phyloP scores from a whole-genome alignment of 2,888 invertebrate species.

The Colostygia pectinataria region DNA sequence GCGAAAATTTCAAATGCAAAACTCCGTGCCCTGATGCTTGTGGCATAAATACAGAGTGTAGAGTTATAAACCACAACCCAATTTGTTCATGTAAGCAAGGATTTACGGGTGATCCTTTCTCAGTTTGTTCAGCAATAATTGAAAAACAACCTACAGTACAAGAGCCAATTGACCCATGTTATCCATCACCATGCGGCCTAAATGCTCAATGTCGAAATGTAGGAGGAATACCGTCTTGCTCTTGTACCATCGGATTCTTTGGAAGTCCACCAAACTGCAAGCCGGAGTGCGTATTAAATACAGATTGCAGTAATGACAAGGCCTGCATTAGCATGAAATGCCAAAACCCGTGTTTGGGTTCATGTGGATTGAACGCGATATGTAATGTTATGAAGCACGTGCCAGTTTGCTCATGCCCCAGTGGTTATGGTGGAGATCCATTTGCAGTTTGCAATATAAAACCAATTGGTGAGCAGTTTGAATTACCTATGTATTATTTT shows the following conservation, averaged over 20 bases:
- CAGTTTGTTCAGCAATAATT: constrained; percentile 66
- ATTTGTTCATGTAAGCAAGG: constrained; percentile 86
- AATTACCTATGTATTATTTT: too few species aligned
- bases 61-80: constrained; percentile 87
- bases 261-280: constrained; percentile 90
- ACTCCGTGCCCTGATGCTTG: constrained; percentile 88
- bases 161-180: constrained; percentile 83
- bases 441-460: constrained; percentile 86
- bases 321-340: constrained; percentile 91
- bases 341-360: constrained; percentile 89
- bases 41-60: constrained; percentile 87
- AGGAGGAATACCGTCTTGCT: constrained; percentile 84
- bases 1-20: constrained; percentile 87
- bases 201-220: constrained; percentile 85
- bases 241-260: constrained; percentile 85
- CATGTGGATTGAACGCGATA: constrained; percentile 88
- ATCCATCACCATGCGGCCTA: constrained; percentile 90
- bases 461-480: constrained; percentile 60
- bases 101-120: constrained; percentile 85
- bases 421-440: constrained; percentile 88
- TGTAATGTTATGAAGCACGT: constrained; percentile 90
- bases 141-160: constrained; percentile 51
- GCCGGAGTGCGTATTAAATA: constrained; percentile 88
- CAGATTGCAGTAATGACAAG: constrained; percentile 87
- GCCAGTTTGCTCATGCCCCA: constrained; percentile 87